Conservation (phyloP, 2,888 invertebrate genomes). For the Cantharis rufa region DNA sequence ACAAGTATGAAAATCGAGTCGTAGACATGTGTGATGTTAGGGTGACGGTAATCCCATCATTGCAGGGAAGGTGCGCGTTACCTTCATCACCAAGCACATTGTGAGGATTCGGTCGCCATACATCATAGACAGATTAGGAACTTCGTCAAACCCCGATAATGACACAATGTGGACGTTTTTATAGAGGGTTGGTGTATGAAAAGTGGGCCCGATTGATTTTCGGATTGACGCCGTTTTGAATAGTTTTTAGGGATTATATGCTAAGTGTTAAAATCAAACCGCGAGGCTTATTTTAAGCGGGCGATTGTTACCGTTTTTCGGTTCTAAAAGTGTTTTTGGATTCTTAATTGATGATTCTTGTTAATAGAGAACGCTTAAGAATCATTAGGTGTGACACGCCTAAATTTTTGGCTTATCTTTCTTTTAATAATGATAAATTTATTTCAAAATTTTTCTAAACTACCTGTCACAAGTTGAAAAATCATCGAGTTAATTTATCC, state of each 20-base stretch:
- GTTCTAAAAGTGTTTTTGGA: background rate
- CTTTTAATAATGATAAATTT: background rate
- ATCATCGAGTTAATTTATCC: background rate
- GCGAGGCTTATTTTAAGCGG: background rate
- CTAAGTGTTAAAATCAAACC: background rate
- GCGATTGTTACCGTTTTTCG: background rate
- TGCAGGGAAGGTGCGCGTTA: conserved; percentile 41
- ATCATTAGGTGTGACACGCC: background rate
- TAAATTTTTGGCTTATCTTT: background rate
- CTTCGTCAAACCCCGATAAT: conserved; percentile 46
- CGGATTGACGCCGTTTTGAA: conserved; percentile 4
- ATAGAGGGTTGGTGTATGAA: conserved; percentile 35
- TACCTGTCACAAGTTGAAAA: background rate
- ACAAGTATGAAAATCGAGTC: conserved; percentile 26
- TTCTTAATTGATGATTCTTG: background rate
- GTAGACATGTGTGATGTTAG: conserved; percentile 29
- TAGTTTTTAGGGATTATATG: background rate
- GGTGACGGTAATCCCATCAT: conserved; percentile 48
- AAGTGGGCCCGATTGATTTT: conserved; percentile 17
- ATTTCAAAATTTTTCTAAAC: conserved; percentile 1
- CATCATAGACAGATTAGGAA: conserved; percentile 50
- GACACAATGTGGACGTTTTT: conserved; percentile 43
- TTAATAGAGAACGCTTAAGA: background rate
- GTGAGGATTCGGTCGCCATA: conserved; percentile 46
- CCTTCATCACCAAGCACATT: conserved; percentile 45